phyloP scores from a whole-genome alignment of 1,140 invertebrate genomes.

The Oscheius sp. region DNA sequence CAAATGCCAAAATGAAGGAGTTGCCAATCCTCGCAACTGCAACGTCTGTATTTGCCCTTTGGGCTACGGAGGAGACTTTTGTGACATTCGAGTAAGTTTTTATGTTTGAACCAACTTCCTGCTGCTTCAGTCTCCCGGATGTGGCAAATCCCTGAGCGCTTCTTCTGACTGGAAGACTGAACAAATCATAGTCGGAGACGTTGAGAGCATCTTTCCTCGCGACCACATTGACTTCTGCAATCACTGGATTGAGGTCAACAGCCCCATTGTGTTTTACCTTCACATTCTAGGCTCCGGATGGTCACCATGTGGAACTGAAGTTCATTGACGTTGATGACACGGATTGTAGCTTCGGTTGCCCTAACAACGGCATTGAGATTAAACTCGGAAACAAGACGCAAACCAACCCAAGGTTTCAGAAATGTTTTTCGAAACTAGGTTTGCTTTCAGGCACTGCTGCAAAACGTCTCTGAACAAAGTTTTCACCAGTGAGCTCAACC shows the following conservation, averaged over 20 bases:
- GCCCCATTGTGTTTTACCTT: no score
- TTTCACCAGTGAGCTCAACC: background rate
- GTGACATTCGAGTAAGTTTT: constrained; percentile 25
- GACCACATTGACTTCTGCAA: background rate
- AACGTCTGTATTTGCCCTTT: constrained; percentile 44
- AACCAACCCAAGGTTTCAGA: background rate
- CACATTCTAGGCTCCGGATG: background rate
- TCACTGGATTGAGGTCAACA: background rate
- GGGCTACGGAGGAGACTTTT: constrained; percentile 39
- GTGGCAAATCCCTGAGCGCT: constrained; percentile 11
- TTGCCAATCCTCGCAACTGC: constrained; percentile 44
- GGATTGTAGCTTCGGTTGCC: background rate
- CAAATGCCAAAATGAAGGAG: constrained; percentile 35
- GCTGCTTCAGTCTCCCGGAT: constrained; percentile 19
- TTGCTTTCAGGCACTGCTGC: background rate
- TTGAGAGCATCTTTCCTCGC: background rate
- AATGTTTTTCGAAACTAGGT: no score
- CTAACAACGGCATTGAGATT: background rate
- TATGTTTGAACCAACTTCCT: background rate
- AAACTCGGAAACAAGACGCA: background rate
- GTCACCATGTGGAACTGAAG: background rate
- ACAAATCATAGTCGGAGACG: background rate
- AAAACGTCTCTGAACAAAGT: background rate
- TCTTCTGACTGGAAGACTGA: background rate
- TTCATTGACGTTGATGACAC: background rate